phyloP scores from a whole-genome alignment of 2,797 vertebrate species.

The Enteromius anoplus region DNA sequence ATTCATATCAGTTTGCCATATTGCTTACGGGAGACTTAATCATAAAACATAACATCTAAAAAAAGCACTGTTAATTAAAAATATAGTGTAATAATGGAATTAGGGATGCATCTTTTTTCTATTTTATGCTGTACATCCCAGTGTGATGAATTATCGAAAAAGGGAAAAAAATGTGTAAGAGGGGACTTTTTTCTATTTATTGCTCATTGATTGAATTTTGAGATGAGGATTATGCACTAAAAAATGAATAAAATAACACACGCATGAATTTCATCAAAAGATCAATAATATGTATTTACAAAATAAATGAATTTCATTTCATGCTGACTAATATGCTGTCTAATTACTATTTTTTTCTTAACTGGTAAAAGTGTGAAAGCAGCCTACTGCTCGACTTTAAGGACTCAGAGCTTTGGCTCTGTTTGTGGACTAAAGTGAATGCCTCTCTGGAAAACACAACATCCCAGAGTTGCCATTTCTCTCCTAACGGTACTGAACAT shows the following conservation, averaged over 20 bases:
- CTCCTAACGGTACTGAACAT: conserved; percentile 69
- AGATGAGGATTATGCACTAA: not conserved
- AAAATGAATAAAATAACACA: not conserved
- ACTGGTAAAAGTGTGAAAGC: conserved; percentile 68
- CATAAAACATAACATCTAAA: not conserved
- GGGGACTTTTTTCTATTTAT: not conserved
- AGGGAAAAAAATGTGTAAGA: not conserved
- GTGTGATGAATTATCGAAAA: not conserved
- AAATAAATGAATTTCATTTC: not conserved
- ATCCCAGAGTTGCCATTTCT: conserved; percentile 62
- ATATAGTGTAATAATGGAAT: not conserved
- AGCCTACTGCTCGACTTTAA: conserved; percentile 63
- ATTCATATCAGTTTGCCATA: not conserved
- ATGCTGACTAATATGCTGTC: not conserved
- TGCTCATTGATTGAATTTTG: not conserved
- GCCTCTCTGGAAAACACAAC: conserved; percentile 56
- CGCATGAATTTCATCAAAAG: not conserved
- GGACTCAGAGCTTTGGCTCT: conserved; percentile 73
- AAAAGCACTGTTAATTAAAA: not conserved
- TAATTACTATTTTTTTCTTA: conserved; percentile 18
- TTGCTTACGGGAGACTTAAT: not conserved
- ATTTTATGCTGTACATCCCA: not conserved
- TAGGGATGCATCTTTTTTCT: not conserved
- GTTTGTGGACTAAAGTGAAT: conserved; percentile 76
- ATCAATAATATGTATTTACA: not conserved